A percentile compares a stretch with the other conserved stretches of the same genome.
These are phyloP conservation scores for Lycia hirtaria DNA, from an alignment of 2,888 invertebrate species.

Conservation along the genomic window DNA sequence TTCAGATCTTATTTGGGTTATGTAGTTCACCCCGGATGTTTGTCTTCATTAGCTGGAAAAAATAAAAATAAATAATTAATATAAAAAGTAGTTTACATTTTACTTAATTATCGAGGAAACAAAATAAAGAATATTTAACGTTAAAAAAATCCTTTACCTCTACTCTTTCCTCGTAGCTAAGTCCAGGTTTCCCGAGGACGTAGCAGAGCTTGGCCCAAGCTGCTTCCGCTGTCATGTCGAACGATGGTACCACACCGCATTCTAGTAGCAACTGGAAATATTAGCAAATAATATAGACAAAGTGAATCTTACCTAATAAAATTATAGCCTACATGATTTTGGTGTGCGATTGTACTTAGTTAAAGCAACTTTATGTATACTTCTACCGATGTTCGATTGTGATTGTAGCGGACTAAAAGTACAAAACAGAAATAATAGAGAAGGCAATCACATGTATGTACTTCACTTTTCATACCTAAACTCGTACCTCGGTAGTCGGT, in stretches of 20 bases:
- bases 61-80: constrained; percentile 15
- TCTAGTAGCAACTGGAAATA: constrained; percentile 79
- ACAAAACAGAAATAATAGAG: no score
- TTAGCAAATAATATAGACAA: not conserved
- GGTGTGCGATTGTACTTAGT: no score
- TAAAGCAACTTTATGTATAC: no score
- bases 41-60: constrained; percentile 75
- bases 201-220: constrained; percentile 96
- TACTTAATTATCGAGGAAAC: no score
- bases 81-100: not conserved
- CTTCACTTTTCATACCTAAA: no score
- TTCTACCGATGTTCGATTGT: no score
- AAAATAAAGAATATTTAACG: not conserved
- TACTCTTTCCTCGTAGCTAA: constrained; percentile 88
- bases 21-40: constrained; percentile 72
- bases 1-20: constrained; percentile 53
- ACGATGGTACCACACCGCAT: constrained; percentile 91
- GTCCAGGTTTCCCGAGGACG: constrained; percentile 92
- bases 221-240: constrained; percentile 97
- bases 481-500: no score
- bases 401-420: no score
- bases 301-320: no score
- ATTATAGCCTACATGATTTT: no score
- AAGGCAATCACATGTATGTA: no score
- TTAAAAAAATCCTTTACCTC: constrained; percentile 70